These are phyloP conservation scores for Dicaeum eximium DNA, from an alignment of 2,113 vertebrate genomes.

Conservation along the genomic window DNA sequence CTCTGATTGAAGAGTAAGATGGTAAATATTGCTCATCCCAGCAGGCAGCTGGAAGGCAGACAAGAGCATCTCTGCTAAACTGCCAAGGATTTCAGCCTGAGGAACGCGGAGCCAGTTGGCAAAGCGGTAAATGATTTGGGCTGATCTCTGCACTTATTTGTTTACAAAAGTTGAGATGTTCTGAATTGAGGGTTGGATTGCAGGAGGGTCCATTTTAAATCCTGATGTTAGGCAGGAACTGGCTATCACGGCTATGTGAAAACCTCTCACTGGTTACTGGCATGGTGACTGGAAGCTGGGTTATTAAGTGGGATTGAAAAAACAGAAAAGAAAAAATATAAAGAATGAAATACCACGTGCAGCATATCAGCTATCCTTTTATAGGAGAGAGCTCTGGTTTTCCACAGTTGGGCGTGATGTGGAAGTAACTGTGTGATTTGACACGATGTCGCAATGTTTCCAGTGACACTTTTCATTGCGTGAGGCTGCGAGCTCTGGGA, in stretches of 20 bases:
- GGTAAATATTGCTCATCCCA: slow-evolving; percentile 7
- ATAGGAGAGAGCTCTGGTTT: not conserved
- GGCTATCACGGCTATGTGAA: not conserved
- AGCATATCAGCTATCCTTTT: not conserved
- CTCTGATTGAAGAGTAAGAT: not conserved
- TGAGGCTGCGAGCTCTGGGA: not conserved
- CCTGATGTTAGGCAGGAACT: fast-evolving
- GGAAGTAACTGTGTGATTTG: not conserved
- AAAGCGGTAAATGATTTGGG: not conserved
- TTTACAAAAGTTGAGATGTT: not conserved
- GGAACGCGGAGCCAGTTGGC: not conserved
- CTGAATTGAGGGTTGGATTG: not conserved
- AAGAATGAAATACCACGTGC: not conserved
- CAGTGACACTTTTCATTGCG: not conserved
- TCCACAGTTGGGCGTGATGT: not conserved
- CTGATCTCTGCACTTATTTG: not conserved
- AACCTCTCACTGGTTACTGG: not conserved
- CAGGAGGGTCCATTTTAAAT: not conserved
- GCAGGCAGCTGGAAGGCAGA: not conserved
- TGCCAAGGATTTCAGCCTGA: not conserved
- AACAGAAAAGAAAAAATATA: not conserved
- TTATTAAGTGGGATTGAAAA: not conserved
- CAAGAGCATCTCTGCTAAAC: not conserved
- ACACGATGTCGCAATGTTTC: not conserved
- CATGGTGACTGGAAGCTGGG: not conserved